A percentile compares a stretch with the other conserved stretches of the same genome.
phyloP scores from a whole-genome alignment of 1,140 invertebrate species.

The Drosophila setifemur region DNA sequence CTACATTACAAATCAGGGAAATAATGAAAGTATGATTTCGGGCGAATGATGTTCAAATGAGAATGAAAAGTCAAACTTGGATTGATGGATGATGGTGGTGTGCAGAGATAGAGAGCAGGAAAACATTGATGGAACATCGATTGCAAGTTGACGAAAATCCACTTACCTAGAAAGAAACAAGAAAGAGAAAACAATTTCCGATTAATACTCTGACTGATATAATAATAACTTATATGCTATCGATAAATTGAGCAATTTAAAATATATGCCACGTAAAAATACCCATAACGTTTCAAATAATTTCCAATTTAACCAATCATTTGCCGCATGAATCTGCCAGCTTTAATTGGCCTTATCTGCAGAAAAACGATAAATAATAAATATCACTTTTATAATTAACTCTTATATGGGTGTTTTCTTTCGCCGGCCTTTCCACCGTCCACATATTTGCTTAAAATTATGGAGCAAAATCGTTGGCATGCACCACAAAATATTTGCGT shows the following conservation, averaged over 20 bases:
- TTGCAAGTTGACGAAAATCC: background rate
- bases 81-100: slow-evolving; percentile 13
- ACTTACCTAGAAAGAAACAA: slow-evolving; percentile 70
- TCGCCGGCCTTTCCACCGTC: background rate
- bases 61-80: background rate
- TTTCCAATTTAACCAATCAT: slow-evolving; percentile 12
- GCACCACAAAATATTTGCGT: slow-evolving; percentile 59
- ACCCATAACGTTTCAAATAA: too few relatives aligned
- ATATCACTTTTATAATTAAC: slow-evolving; percentile 43
- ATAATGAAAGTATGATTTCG: slow-evolving; percentile 10
- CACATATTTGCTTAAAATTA: slow-evolving; percentile 78
- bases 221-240: background rate
- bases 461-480: slow-evolving; percentile 61
- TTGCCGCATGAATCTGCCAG: slow-evolving; percentile 30
- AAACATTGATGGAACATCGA: slow-evolving; percentile 63
- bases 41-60: background rate
- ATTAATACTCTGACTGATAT: background rate
- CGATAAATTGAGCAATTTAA: background rate
- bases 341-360: slow-evolving; percentile 31
- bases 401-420: slow-evolving; percentile 14
- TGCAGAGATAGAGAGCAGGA: slow-evolving; percentile 45
- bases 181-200: background rate
- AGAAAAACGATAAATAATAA: slow-evolving; percentile 35
- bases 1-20: slow-evolving; percentile 46
- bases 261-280: too few relatives aligned